A percentile compares a stretch with the other conserved stretches of the same genome.
phyloP scores from a whole-genome alignment of 2,888 invertebrate species.

The Hyles lineata region DNA sequence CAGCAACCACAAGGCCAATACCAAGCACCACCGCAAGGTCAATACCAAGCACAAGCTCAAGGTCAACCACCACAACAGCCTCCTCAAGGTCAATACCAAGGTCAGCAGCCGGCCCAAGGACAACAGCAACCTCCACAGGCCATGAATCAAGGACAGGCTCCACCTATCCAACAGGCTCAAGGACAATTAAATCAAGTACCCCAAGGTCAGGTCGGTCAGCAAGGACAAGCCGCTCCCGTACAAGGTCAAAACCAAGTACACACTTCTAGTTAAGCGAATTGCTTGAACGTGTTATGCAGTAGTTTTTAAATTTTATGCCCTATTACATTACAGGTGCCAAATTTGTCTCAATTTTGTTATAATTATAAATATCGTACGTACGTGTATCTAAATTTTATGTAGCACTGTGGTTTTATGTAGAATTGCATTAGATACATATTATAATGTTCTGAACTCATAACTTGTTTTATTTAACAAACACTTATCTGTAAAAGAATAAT shows the following conservation, averaged over 20 bases:
- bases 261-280: background rate
- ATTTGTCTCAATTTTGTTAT: conserved; percentile 44
- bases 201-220: conserved; percentile 19
- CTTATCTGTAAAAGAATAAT: background rate
- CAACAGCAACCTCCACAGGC: conserved; percentile 41
- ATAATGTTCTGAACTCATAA: background rate
- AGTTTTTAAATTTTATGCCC: conserved; percentile 5
- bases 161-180: conserved; percentile 34
- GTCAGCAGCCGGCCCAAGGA: conserved; percentile 40
- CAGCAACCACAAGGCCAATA: conserved; percentile 43
- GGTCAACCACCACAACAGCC: conserved; percentile 45
- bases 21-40: conserved; percentile 41
- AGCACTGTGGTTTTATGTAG: conserved; percentile 5
- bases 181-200: conserved; percentile 33
- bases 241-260: conserved; percentile 23
- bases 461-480: background rate
- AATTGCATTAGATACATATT: background rate
- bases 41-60: conserved; percentile 42
- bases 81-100: conserved; percentile 41
- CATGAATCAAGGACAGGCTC: conserved; percentile 37
- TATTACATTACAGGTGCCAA: conserved; percentile 46
- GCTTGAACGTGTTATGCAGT: background rate
- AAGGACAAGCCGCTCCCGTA: conserved; percentile 38
- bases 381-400: conserved; percentile 15
- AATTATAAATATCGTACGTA: conserved; percentile 34